Evolutionary conservation across 2,888 invertebrate genomes (phyloP), one percentile per base, ranked within the genome.

Genomic region (Leptura quadrifasciata): DNA sequence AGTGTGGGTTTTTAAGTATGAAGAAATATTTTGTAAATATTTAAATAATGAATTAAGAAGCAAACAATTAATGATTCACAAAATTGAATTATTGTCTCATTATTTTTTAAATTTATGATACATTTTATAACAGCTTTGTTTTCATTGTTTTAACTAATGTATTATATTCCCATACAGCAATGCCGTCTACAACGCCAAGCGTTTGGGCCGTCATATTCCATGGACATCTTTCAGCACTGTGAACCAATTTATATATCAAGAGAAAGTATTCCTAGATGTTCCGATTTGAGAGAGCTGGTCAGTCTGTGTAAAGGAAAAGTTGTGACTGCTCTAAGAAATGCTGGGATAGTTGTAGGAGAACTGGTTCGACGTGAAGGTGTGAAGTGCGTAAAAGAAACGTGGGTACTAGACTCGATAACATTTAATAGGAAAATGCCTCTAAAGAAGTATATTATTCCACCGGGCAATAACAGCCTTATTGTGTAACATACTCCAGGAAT

Each of bases 391-490:
- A 90, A 88, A 71, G 92, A 92, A 80, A 88, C 88, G 61, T 94
- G 94, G 94, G 86, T 94, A 24, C 88, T 94, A 68, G 94, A 94
- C 88, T 92, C 91, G 61, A 92, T 94, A 73, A 91, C 91, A 0
- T 88, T 89, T 35, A 92, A 92, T 84, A 90, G 90, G 61, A 76
- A 55, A 70, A 75, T 83, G 67, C 74, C 80, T 20, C 82, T 90
- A 69, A 86, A 88, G 6, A 89, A 90, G 78, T 92, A 92, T 83
- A 71, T 83, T 8, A 69, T 84, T 39, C 6, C 20, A 4, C 6
- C 64, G 67, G 39, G n/a, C 17, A 60, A 27, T 21, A 24, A 39
- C 31, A 74, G 69, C 20, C 55, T 21, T 20, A n/a, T 52, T 54
- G 60, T 55, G 9, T 61, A 39, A 74, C 17, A 47, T 55, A 20